phyloP scores from a whole-genome alignment of 2,888 invertebrate genomes.

The Cheilosia variabilis region DNA sequence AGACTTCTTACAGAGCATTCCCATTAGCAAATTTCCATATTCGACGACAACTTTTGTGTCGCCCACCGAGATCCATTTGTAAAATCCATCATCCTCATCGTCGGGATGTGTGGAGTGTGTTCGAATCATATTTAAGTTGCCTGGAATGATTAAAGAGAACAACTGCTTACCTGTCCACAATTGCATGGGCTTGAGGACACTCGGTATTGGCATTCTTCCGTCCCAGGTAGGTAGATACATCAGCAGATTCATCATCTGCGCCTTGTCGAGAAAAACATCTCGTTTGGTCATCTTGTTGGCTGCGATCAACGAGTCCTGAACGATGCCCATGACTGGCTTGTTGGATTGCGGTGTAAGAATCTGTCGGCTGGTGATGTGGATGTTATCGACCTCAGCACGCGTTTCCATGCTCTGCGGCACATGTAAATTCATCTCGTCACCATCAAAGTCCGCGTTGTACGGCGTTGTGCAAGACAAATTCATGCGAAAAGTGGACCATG shows the following conservation, averaged over 20 bases:
- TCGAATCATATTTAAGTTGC: conserved; percentile 97
- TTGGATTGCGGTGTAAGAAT: conserved; percentile 88
- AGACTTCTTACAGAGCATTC: conserved; percentile 98
- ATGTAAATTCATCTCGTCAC: conserved; percentile 89
- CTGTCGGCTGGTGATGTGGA: conserved; percentile 87
- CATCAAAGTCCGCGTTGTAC: conserved; percentile 89
- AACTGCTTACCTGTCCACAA: conserved; percentile 98
- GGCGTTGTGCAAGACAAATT: conserved; percentile 88
- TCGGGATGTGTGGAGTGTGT: conserved; percentile 99
- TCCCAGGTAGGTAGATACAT: conserved; percentile 99
- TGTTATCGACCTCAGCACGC: conserved; percentile 86
- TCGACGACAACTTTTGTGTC: conserved; percentile 97
- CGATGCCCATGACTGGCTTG: conserved; percentile 98
- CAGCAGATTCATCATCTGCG: conserved; percentile 98
- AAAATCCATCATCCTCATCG: conserved; percentile 96
- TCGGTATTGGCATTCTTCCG: conserved; percentile 94
- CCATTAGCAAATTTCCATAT: conserved; percentile 97
- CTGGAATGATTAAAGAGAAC: conserved; percentile 95
- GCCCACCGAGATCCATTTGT: conserved; percentile 98
- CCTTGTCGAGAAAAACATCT: conserved; percentile 97
- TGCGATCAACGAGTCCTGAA: conserved; percentile 97
- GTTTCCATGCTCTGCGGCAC: conserved; percentile 87
- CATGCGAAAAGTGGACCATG: conserved; percentile 89
- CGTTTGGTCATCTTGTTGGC: conserved; percentile 98
- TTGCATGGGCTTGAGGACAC: conserved; percentile 94